A percentile compares a stretch with the other conserved stretches of the same genome.
phyloP scores from a whole-genome alignment of 1,140 invertebrate genomes.

The Hylaeus anthracinus region DNA sequence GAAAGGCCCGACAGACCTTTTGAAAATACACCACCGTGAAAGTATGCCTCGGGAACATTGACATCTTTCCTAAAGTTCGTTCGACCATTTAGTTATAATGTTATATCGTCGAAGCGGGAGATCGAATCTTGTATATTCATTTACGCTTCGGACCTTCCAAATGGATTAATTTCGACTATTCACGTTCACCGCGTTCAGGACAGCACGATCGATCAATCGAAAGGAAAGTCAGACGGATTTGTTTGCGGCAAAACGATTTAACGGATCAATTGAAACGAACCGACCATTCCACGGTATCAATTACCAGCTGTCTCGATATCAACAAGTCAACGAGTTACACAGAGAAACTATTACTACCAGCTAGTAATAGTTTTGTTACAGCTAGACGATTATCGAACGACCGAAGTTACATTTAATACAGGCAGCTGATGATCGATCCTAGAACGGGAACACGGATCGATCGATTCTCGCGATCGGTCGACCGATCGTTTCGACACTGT shows the following conservation, averaged over 20 bases:
- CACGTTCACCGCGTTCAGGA: background rate
- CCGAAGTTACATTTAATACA: background rate
- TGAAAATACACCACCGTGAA: background rate
- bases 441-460: background rate
- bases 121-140: too few relatives aligned
- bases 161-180: constrained; percentile 4
- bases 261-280: background rate
- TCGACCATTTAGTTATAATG: too few relatives aligned
- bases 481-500: constrained; percentile 1
- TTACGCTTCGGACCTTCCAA: constrained; percentile 26
- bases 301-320: constrained; percentile 8
- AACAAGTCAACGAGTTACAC: constrained; percentile 16
- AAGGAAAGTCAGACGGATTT: background rate
- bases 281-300: background rate
- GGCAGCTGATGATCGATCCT: background rate
- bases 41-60: too few relatives aligned
- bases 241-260: background rate
- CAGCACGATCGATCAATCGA: constrained; percentile 6
- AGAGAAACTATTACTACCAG: constrained; percentile 24
- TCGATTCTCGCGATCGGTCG: background rate
- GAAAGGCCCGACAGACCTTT: constrained; percentile 29
- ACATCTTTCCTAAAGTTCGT: too few relatives aligned
- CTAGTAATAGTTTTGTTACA: constrained; percentile 12
- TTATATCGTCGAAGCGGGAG: too few relatives aligned
- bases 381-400: constrained; percentile 12